Conservation (phyloP, 2,113 vertebrate genomes). For the Macquaria australasica region DNA sequence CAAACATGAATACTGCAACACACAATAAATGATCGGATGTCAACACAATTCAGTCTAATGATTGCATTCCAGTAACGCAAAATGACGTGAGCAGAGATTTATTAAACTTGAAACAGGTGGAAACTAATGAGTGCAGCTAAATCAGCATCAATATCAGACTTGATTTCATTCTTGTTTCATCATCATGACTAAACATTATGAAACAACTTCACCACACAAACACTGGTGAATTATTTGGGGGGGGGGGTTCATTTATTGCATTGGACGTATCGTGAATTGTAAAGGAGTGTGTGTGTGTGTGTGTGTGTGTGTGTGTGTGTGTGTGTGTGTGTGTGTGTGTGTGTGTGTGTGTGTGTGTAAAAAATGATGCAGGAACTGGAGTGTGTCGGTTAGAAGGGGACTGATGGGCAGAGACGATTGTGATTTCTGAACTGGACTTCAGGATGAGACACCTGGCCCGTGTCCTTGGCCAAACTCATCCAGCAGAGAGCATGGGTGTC, state of each 20-base stretch:
- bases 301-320: neutral
- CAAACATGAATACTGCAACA: constrained; percentile 33
- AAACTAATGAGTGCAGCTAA: constrained; percentile 27
- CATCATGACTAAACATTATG: constrained; percentile 1
- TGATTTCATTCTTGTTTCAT: constrained; percentile 54
- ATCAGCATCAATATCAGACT: constrained; percentile 36
- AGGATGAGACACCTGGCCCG: constrained; percentile 38
- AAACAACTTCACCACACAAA: constrained; percentile 18
- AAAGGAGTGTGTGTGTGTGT: constrained; percentile 12
- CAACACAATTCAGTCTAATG: constrained; percentile 23
- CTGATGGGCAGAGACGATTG: constrained; percentile 13
- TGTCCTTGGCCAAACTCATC: constrained; percentile 52
- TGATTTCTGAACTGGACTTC: constrained; percentile 57
- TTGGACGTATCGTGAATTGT: neutral
- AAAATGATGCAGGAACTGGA: neutral
- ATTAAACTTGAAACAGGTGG: constrained; percentile 32
- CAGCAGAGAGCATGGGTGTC: constrained; percentile 25
- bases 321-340: constrained; percentile 5
- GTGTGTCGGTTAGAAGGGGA: constrained; percentile 8
- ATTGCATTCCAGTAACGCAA: constrained; percentile 24
- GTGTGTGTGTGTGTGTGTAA: neutral
- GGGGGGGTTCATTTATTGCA: constrained; percentile 34
- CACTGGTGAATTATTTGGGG: neutral
- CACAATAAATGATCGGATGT: constrained; percentile 6
- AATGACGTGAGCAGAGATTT: constrained; percentile 14